Evolutionary conservation across 1,140 invertebrate species (phyloP).

Genomic region (Drosophila murphyi): DNA sequence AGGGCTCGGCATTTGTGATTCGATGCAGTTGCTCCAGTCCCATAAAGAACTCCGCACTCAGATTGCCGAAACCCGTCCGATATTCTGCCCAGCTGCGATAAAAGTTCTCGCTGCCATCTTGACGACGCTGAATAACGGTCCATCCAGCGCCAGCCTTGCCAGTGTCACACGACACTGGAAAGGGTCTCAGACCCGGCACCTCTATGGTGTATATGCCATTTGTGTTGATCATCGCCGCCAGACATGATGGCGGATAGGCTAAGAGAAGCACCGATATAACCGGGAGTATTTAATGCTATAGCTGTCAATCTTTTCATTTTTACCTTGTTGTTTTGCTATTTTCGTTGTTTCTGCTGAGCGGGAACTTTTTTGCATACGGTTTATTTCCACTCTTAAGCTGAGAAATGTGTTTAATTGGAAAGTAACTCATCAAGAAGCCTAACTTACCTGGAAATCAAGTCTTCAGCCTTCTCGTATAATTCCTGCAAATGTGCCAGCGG

Average conservation of each 20-base stretch:
- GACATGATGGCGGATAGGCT: constrained; percentile 56
- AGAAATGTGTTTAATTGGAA: not conserved
- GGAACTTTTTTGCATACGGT: not conserved
- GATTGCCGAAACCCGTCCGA: constrained; percentile 87
- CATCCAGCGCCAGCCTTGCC: constrained; percentile 85
- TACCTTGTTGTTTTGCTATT: constrained; percentile 8
- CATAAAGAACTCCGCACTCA: constrained; percentile 88
- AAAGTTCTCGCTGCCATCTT: constrained; percentile 88
- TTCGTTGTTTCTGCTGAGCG: not conserved
- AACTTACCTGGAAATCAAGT: constrained; percentile 17
- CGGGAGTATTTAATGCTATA: not conserved
- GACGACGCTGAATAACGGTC: constrained; percentile 88
- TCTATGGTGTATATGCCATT: constrained; percentile 53
- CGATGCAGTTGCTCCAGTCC: constrained; percentile 87
- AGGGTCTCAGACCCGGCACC: constrained; percentile 52
- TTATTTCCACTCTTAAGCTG: constrained; percentile 17
- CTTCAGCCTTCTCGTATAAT: constrained; percentile 6
- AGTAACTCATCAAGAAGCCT: not conserved
- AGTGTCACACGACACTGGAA: constrained; percentile 57
- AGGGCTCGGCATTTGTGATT: constrained; percentile 86
- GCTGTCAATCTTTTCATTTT: too few relatives aligned
- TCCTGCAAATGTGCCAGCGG: not conserved
- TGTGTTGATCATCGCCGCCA: constrained; percentile 58
- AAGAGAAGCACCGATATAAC: not conserved
- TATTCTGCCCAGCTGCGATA: constrained; percentile 88